Evolutionary conservation across 2,888 invertebrate species (phyloP).

Genomic region (Epicampocera succincta): DNA sequence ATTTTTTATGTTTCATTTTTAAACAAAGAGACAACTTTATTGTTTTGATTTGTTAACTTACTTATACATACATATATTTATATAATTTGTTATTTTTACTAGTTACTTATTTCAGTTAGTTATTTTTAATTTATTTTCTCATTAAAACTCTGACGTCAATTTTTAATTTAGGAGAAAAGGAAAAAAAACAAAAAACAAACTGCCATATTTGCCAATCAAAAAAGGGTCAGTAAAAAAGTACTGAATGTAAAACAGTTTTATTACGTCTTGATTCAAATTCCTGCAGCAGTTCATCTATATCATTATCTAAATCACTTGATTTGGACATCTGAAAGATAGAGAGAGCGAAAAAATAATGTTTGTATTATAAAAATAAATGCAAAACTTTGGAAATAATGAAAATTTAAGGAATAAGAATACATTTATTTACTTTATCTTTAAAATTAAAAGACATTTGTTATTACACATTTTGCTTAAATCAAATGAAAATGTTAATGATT

Average conservation of each 20-base stretch:
- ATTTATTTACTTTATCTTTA: too few species aligned
- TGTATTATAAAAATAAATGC: too few species aligned
- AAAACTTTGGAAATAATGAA: too few species aligned
- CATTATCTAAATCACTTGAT: conserved; percentile 97
- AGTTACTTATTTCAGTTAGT: conserved; percentile 26
- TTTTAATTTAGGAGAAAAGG: conserved; percentile 7
- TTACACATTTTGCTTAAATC: too few species aligned
- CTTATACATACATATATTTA: too few species aligned
- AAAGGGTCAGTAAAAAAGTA: conserved; percentile 92
- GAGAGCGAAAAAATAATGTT: conserved; percentile 31
- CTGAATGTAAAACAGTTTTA: conserved; percentile 94
- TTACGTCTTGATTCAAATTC: conserved; percentile 95
- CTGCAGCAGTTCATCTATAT: conserved; percentile 97
- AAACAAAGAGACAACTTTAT: conserved; percentile 40
- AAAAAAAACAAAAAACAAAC: conserved; percentile 5
- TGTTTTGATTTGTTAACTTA: conserved; percentile 38
- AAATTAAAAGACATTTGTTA: too few species aligned
- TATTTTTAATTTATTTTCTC: not conserved
- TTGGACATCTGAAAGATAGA: conserved; percentile 85
- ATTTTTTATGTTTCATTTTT: not conserved
- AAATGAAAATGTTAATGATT: too few species aligned
- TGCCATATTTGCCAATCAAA: conserved; percentile 17
- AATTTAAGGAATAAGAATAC: too few species aligned
- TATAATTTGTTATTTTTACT: conserved; percentile 44
- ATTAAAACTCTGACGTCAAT: conserved; percentile 31